Evolutionary conservation across 2,797 vertebrate species (phyloP).

Genomic region (Tiaroga cobitis): DNA sequence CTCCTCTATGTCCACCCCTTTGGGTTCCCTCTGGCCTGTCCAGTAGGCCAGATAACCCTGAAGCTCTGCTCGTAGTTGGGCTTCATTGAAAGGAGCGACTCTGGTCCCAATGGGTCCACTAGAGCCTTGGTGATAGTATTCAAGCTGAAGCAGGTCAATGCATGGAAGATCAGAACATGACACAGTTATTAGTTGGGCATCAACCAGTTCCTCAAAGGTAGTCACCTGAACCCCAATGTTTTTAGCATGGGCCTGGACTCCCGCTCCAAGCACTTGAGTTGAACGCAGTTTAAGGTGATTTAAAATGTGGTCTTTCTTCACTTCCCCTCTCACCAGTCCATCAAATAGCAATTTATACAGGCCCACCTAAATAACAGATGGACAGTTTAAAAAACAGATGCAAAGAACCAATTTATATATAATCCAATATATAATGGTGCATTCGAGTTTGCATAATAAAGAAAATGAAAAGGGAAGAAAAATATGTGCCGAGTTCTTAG

Average conservation of each 20-base stretch:
- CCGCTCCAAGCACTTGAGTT: conserved; percentile 65
- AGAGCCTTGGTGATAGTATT: conserved; percentile 77
- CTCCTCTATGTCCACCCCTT: conserved; percentile 80
- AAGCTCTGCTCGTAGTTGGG: conserved; percentile 64
- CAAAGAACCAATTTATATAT: background rate
- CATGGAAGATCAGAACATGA: conserved; percentile 70
- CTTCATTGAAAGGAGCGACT: conserved; percentile 68
- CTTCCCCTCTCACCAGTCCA: conserved; percentile 72
- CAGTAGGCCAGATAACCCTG: conserved; percentile 73
- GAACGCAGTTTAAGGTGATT: conserved; percentile 67
- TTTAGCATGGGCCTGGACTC: conserved; percentile 66
- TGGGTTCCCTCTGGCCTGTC: conserved; percentile 75
- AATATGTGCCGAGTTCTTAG: background rate
- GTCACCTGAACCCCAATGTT: conserved; percentile 64
- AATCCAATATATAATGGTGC: background rate
- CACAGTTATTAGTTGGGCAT: conserved; percentile 71
- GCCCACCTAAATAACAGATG: conserved; percentile 65
- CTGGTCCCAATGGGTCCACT: conserved; percentile 66
- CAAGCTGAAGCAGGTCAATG: conserved; percentile 73
- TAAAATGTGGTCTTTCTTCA: conserved; percentile 67
- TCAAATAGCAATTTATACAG: conserved; percentile 81
- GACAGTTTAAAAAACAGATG: background rate
- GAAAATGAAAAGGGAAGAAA: background rate
- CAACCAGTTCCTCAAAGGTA: conserved; percentile 72
- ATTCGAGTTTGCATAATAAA: background rate